Conservation (phyloP, 2,797 vertebrate species). For the Argentina silus region DNA sequence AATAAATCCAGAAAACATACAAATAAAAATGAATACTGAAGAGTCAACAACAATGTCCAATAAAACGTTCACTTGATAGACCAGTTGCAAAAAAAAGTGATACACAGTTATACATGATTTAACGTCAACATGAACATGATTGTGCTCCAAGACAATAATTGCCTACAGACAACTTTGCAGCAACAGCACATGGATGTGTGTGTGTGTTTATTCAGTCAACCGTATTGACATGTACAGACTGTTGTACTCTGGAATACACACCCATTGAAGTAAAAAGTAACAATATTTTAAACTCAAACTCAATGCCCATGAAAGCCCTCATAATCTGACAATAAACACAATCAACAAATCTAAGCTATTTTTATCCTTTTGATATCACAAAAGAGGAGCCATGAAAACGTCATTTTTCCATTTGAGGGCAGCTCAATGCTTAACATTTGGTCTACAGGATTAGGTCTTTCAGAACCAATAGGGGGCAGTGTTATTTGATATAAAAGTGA, state of each 20-base stretch:
- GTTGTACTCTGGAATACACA: neutral
- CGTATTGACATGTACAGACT: neutral
- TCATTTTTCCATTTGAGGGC: neutral
- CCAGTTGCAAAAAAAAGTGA: neutral
- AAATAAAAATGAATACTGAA: neutral
- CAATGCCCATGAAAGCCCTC: too few relatives aligned
- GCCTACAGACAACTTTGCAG: constrained; percentile 1
- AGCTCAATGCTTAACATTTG: constrained; percentile 28
- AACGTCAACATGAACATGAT: neutral
- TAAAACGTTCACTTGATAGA: neutral
- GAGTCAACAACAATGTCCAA: neutral
- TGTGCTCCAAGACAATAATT: constrained; percentile 1
- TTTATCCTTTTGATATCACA: neutral
- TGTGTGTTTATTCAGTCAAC: constrained; percentile 8
- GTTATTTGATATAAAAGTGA: constrained; percentile 56
- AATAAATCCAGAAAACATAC: neutral
- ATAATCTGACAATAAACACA: too few relatives aligned
- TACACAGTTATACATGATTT: neutral
- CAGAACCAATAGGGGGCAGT: constrained; percentile 72
- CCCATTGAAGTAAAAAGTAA: neutral
- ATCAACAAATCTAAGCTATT: neutral
- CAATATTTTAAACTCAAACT: neutral
- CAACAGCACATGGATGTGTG: neutral
- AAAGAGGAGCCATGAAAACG: constrained; percentile 3
- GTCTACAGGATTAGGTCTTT: neutral